phyloP scores from a whole-genome alignment of 2,888 invertebrate genomes.

The Acanthococcus lagerstroemiae region DNA sequence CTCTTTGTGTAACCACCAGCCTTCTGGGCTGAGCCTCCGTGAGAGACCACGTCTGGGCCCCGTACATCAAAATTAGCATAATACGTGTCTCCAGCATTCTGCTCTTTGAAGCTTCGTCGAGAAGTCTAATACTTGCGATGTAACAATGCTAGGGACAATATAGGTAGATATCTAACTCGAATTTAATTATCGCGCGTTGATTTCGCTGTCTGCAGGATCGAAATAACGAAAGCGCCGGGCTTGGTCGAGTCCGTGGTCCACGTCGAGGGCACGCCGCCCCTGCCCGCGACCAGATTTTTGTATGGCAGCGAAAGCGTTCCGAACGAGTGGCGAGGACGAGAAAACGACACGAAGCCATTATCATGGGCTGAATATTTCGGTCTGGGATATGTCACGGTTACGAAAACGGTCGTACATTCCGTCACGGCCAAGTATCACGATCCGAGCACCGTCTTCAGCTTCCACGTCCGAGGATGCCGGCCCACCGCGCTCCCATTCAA shows the following conservation, averaged over 20 bases:
- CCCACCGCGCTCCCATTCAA: slow-evolving; percentile 41
- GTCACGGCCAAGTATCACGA: slow-evolving; percentile 40
- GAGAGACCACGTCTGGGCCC: too few relatives aligned
- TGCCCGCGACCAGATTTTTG: slow-evolving; percentile 8
- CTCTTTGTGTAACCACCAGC: too few relatives aligned
- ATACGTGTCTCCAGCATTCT: too few relatives aligned
- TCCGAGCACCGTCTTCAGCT: slow-evolving; percentile 42
- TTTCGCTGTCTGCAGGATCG: slow-evolving; percentile 16
- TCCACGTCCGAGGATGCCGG: slow-evolving; percentile 42
- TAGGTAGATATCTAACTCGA: too few relatives aligned
- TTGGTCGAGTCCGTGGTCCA: not conserved
- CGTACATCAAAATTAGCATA: too few relatives aligned
- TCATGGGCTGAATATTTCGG: slow-evolving; percentile 42
- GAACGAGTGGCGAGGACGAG: not conserved
- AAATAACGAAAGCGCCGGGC: slow-evolving; percentile 8
- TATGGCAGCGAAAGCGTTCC: not conserved
- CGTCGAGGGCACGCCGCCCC: not conserved
- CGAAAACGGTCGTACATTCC: slow-evolving; percentile 39
- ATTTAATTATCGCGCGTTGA: too few relatives aligned
- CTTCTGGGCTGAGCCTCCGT: too few relatives aligned
- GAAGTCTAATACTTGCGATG: too few relatives aligned
- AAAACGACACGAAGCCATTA: slow-evolving; percentile 1
- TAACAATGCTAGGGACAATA: too few relatives aligned
- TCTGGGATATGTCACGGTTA: slow-evolving; percentile 41
- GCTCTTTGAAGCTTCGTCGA: too few relatives aligned